Conservation (phyloP, 2,113 vertebrate genomes). For the Zosterops borbonicus region DNA sequence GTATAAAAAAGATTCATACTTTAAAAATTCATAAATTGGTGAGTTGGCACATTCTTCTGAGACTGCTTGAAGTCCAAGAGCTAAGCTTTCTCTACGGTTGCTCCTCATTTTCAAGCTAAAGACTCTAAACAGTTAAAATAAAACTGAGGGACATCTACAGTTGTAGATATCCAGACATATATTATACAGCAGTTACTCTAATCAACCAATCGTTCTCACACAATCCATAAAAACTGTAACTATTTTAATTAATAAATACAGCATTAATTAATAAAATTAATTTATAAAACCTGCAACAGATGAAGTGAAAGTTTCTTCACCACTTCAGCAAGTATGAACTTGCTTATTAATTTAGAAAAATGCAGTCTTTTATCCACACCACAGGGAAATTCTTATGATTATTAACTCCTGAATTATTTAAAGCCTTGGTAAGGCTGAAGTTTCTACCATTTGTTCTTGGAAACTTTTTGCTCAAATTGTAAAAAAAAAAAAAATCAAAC, state of each 20-base stretch:
- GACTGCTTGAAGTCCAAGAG: neutral
- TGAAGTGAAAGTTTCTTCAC: neutral
- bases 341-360: neutral
- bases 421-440: neutral
- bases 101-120: neutral
- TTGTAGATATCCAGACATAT: neutral
- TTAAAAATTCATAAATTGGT: neutral
- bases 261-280: neutral
- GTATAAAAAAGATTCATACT: neutral
- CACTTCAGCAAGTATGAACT: neutral
- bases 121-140: neutral
- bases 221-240: neutral
- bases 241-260: neutral
- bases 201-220: neutral
- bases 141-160: neutral
- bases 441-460: neutral
- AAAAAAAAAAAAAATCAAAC: neutral
- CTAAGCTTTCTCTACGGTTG: neutral
- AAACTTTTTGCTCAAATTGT: neutral
- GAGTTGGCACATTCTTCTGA: neutral
- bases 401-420: conserved; percentile 24
- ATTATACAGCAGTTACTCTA: neutral
- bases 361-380: neutral
- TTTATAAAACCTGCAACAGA: neutral
- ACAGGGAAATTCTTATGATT: neutral